Evolutionary conservation across 2,113 vertebrate genomes (phyloP).

Genomic region (Romanogobio albipinnatus): DNA sequence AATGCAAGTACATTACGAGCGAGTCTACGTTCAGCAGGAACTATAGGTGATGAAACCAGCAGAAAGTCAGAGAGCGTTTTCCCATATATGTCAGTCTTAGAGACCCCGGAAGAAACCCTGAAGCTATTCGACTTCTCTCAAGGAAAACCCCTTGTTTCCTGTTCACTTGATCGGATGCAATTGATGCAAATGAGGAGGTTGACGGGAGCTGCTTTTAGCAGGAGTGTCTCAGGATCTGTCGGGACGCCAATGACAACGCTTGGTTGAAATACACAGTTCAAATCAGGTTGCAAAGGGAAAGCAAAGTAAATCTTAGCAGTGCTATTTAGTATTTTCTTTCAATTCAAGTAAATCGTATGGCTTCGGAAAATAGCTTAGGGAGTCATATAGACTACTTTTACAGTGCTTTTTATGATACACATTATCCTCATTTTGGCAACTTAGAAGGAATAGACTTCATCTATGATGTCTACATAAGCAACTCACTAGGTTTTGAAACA

Average conservation of each 20-base stretch:
- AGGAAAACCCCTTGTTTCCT: neutral
- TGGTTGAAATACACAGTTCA: neutral
- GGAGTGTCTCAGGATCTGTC: neutral
- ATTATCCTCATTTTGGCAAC: neutral
- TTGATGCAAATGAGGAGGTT: neutral
- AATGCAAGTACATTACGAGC: neutral
- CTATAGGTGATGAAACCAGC: neutral
- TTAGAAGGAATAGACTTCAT: neutral
- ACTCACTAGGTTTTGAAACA: neutral
- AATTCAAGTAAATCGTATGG: neutral
- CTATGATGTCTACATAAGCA: neutral
- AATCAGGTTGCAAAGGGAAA: neutral
- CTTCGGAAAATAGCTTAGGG: too few relatives aligned
- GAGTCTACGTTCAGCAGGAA: neutral
- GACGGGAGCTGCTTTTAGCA: neutral
- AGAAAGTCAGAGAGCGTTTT: neutral
- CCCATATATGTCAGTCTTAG: neutral
- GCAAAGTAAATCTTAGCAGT: neutral
- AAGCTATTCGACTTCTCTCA: neutral
- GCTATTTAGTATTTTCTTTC: neutral
- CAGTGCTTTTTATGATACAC: neutral
- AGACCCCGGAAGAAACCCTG: neutral
- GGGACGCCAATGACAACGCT: neutral
- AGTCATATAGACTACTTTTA: neutral
- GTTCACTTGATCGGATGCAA: slow-evolving; percentile 5